Base-by-base conservation (phyloP, 2,888 invertebrate species). In the Acleris holmiana region DNA sequence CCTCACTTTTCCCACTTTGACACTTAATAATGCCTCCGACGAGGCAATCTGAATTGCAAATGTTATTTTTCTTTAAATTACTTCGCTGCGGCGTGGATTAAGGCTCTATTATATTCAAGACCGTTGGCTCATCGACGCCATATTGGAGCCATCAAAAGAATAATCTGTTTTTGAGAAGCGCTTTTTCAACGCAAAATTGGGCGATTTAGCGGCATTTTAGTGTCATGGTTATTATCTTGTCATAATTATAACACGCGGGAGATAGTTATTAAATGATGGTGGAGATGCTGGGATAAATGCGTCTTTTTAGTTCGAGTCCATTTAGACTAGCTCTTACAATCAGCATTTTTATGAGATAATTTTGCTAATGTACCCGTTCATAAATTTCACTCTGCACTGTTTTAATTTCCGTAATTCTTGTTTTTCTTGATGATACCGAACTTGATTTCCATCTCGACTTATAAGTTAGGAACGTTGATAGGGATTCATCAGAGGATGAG, bases 31-130 rank as follows among this genome's bases (percentile, higher is more conserved):
- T 85, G 80, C 77, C 76, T 73, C 76, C 83, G 84, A 86, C 82
- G 84, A 84, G 80, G 76, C 82, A 83, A 91, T 91, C 83, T 91
- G 89, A 90, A 88, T 91, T 90, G 89, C 91, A 89, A 91, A 91
- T 91, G 89, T 89, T 91, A 90, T 91, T 90, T 91, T 90, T 91
- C 88, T 90, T 88, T 86, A 89, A 89, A 90, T 90, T 88, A 89
- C 90, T 86, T 84, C 76, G 80, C 78, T 77, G 79, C 74, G 81
- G 74, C 76, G 73, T 73, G 82, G 85, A 89, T 88, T 88, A 89
- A 85, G 77, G 75, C 79, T 79, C 85, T 83, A 86, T 89, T 85
- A 88, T 87, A 87, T 85, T 84, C 84, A 81, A 80, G 85, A 85
- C 80, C 86, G 85, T 84, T 85, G 80, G 82, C 80, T 80, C 79